Conservation (phyloP, 2,797 vertebrate genomes). For the Discoglossus pictus region DNA sequence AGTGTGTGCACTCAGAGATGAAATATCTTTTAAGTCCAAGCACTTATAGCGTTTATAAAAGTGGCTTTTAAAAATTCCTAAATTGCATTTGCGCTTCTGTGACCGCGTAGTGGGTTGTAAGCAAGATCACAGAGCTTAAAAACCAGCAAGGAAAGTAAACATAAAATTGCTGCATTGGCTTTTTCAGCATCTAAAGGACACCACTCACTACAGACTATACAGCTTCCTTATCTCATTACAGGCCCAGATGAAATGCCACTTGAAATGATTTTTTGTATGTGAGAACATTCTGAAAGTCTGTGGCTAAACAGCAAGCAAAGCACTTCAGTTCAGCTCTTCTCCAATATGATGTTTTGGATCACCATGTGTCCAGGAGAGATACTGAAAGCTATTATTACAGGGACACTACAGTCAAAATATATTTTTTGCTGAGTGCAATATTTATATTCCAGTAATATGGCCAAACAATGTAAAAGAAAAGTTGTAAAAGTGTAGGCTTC, state of each 20-base stretch:
- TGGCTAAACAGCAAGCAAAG: constrained; percentile 20
- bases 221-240: constrained; percentile 34
- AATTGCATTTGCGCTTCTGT: constrained; percentile 33
- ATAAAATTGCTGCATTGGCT: constrained; percentile 32
- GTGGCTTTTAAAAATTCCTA: constrained; percentile 5
- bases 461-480: too few relatives aligned
- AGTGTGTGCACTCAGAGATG: background rate
- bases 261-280: constrained; percentile 7
- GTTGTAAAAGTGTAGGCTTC: too few relatives aligned
- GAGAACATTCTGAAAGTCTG: constrained; percentile 24
- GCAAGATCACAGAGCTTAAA: constrained; percentile 30
- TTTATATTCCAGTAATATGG: too few relatives aligned
- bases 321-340: constrained; percentile 33
- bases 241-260: constrained; percentile 21
- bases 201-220: constrained; percentile 8
- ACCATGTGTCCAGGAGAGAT: constrained; percentile 27
- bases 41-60: background rate
- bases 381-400: too few relatives aligned
- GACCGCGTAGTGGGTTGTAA: constrained; percentile 37
- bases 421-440: too few relatives aligned
- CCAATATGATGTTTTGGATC: background rate
- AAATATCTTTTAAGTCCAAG: background rate
- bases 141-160: constrained; percentile 4
- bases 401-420: too few relatives aligned
- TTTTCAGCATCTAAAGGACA: constrained; percentile 22